These are phyloP conservation scores for Drosophila birchii DNA, from an alignment of 2,888 invertebrate species.

Conservation along the genomic window DNA sequence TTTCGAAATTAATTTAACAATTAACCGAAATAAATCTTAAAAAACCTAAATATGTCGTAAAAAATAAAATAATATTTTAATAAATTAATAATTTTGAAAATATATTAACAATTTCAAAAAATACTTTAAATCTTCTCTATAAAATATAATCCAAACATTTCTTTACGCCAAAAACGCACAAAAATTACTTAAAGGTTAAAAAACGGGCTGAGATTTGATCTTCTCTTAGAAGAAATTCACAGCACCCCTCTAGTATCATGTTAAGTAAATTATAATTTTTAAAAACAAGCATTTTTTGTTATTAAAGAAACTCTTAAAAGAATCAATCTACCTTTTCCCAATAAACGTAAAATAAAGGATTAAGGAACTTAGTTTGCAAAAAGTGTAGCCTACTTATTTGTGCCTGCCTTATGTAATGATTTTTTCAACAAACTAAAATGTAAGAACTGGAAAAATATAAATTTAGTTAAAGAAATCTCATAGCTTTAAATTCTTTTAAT, in stretches of 20 bases:
- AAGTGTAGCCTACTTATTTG: not conserved
- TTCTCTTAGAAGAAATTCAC: no score
- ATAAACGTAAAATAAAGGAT: not conserved
- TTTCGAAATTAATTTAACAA: not conserved
- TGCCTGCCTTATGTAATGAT: no score
- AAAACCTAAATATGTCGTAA: no score
- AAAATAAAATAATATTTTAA: no score
- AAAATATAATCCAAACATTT: no score
- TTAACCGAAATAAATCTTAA: not conserved
- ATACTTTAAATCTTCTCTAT: no score
- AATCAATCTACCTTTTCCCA: not conserved
- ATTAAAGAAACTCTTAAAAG: not conserved
- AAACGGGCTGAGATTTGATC: no score
- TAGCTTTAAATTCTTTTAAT: not conserved
- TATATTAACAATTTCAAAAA: no score
- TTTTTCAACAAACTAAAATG: not conserved
- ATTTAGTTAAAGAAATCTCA: not conserved
- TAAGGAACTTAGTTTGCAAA: not conserved
- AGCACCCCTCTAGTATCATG: no score
- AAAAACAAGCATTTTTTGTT: not conserved
- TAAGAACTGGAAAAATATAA: not conserved
- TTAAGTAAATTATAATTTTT: not conserved
- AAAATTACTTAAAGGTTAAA: no score
- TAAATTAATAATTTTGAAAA: no score
- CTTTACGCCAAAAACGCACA: no score